Conservation (phyloP, 2,113 vertebrate species). For the Mastomys coucha region DNA sequence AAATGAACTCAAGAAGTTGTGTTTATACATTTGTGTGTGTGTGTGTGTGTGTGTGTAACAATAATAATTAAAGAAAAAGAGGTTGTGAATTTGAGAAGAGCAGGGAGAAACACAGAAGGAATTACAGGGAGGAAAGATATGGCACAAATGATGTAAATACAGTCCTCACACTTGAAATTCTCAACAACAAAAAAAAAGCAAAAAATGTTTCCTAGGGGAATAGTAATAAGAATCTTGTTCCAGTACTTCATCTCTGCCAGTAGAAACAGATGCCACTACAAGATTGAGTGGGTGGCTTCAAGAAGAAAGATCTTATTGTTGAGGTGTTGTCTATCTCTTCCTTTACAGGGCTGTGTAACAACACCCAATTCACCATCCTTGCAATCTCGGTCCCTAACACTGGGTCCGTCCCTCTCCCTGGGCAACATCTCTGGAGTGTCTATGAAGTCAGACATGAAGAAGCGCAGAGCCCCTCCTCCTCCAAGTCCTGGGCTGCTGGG, state of each 20-base stretch:
- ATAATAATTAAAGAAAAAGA: background rate
- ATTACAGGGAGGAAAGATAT: background rate
- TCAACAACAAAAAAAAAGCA: background rate
- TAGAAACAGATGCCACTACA: no score
- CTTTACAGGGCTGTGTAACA: constrained; percentile 87
- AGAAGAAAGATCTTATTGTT: background rate
- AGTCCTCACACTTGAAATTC: background rate
- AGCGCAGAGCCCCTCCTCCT: constrained; percentile 93
- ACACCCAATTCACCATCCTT: constrained; percentile 86
- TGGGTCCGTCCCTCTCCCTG: constrained; percentile 93
- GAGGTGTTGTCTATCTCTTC: constrained; percentile 35
- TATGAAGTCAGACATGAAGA: constrained; percentile 89
- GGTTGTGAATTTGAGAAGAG: background rate
- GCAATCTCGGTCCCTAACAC: constrained; percentile 86
- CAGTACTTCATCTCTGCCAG: fast-evolving
- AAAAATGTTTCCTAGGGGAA: background rate
- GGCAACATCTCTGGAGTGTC: constrained; percentile 91
- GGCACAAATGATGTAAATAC: background rate
- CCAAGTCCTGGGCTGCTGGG: constrained; percentile 61
- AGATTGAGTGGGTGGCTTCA: background rate
- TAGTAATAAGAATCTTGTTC: background rate
- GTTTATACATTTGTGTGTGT: background rate
- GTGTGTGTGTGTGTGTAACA: background rate
- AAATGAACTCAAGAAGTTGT: background rate
- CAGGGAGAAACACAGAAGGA: background rate